phyloP scores from a whole-genome alignment of 2,888 invertebrate species.

The Lampropteryx suffumata region DNA sequence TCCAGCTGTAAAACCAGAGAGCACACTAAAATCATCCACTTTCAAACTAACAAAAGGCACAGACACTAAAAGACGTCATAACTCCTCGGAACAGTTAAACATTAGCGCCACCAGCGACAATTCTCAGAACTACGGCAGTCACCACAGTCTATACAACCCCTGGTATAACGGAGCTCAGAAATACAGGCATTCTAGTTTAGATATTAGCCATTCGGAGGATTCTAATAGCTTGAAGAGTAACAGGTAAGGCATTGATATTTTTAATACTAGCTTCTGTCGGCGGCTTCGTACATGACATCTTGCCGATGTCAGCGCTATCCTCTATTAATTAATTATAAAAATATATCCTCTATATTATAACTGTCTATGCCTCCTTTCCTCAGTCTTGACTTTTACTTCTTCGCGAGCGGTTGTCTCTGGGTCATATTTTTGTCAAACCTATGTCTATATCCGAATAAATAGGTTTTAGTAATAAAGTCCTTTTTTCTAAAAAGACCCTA shows the following conservation, averaged over 20 bases:
- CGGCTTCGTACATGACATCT: too few relatives aligned
- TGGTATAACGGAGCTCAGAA: slow-evolving; percentile 65
- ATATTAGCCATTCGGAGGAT: slow-evolving; percentile 85
- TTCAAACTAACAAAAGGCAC: slow-evolving; percentile 75
- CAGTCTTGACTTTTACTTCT: too few relatives aligned
- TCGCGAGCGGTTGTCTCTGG: too few relatives aligned
- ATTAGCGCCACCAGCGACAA: slow-evolving; percentile 51
- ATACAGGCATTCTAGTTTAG: slow-evolving; percentile 71
- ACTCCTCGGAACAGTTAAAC: slow-evolving; percentile 71
- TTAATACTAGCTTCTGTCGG: too few relatives aligned
- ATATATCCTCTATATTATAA: too few relatives aligned
- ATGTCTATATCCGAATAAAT: too few relatives aligned
- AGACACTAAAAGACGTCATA: slow-evolving; percentile 83
- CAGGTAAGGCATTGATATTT: slow-evolving; percentile 60
- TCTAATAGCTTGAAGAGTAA: slow-evolving; percentile 86
- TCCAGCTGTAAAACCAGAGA: slow-evolving; percentile 63
- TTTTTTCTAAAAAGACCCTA: too few relatives aligned
- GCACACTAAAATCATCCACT: slow-evolving; percentile 62
- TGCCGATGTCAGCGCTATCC: too few relatives aligned
- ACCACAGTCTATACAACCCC: slow-evolving; percentile 66
- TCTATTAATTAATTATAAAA: too few relatives aligned
- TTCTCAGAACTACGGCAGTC: slow-evolving; percentile 72
- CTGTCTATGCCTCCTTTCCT: too few relatives aligned
- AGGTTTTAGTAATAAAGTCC: too few relatives aligned
- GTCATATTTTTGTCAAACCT: too few relatives aligned